phyloP scores from a whole-genome alignment of 2,888 invertebrate genomes.

The Plusia festucae region DNA sequence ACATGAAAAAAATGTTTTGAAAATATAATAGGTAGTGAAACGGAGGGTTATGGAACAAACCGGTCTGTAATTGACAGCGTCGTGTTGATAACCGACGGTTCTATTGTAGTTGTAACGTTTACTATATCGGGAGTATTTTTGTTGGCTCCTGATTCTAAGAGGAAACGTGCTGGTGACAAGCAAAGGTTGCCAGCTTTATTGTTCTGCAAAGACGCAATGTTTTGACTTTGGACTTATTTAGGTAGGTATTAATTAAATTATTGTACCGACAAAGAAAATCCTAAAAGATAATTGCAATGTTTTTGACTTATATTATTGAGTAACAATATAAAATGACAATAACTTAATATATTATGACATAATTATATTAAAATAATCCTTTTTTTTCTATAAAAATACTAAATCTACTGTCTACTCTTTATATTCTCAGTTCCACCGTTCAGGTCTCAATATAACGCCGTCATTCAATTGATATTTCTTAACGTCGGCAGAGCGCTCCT shows the following conservation, averaged over 20 bases:
- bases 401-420: not conserved
- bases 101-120: slow-evolving; percentile 47
- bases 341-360: too few relatives aligned
- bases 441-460: slow-evolving; percentile 50
- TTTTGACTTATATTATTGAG: too few relatives aligned
- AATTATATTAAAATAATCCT: too few relatives aligned
- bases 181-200: slow-evolving; percentile 8
- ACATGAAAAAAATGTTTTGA: slow-evolving; percentile 38
- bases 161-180: slow-evolving; percentile 10
- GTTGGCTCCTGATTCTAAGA: slow-evolving; percentile 1
- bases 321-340: too few relatives aligned
- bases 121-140: slow-evolving; percentile 15
- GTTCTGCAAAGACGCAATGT: not conserved
- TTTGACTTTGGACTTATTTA: not conserved
- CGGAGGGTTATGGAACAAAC: slow-evolving; percentile 58
- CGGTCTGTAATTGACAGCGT: slow-evolving; percentile 69
- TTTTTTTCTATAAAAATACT: too few relatives aligned
- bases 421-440: not conserved
- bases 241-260: too few relatives aligned
- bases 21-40: slow-evolving; percentile 52
- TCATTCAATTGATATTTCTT: slow-evolving; percentile 52
- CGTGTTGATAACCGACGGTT: slow-evolving; percentile 60
- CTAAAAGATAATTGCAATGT: too few relatives aligned
- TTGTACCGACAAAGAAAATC: too few relatives aligned
- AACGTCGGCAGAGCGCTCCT: slow-evolving; percentile 48